Percentiles rank a stretch among this genome's conserved stretches.
These are phyloP conservation scores for Rutilus rutilus DNA, from an alignment of 2,113 vertebrate genomes.

Conservation along the genomic window DNA sequence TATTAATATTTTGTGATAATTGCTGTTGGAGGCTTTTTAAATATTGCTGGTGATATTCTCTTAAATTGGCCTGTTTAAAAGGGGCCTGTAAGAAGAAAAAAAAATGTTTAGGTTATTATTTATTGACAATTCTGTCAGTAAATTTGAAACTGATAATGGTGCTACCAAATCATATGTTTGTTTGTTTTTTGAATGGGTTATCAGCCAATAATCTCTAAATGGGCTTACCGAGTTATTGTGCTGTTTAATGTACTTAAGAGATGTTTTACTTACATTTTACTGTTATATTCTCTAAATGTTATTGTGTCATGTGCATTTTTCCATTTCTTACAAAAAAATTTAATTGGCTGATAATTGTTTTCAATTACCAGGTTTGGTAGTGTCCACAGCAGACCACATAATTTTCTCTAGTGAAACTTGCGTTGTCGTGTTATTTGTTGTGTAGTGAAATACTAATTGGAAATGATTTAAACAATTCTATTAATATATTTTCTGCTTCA, in stretches of 20 bases:
- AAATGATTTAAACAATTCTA: background rate
- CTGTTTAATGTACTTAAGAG: background rate
- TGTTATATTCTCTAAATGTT: background rate
- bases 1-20: no score
- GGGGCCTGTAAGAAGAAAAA: no score
- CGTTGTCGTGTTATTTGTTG: background rate
- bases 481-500: background rate
- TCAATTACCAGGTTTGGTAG: background rate
- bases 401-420: background rate
- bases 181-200: background rate
- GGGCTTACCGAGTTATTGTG: background rate
- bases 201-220: background rate
- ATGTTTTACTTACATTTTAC: background rate
- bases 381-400: background rate
- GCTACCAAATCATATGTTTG: no score
- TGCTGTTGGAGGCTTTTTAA: no score
- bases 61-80: no score
- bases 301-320: background rate
- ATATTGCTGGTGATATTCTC: no score
- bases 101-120: background rate
- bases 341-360: background rate
- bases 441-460: background rate
- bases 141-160: no score
- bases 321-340: no score
- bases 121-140: background rate